Base-by-base conservation (phyloP, 2,888 invertebrate species). In the Apamea sordens region DNA sequence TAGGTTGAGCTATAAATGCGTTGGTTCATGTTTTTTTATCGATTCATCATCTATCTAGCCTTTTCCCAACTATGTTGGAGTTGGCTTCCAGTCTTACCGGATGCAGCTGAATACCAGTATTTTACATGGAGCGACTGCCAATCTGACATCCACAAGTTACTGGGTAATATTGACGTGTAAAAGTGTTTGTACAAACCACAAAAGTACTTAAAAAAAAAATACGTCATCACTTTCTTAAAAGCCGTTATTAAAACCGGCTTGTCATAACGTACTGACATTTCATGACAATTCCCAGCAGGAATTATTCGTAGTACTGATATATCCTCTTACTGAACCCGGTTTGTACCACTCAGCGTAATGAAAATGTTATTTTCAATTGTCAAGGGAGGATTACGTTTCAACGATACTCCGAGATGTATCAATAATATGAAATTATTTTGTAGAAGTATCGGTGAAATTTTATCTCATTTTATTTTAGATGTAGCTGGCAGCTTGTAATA, bases 301-400 rank as follows among this genome's bases (percentile, higher is more conserved):
- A 86, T 87, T 67, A 85, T 83, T 83, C 76, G 44, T 71, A 76
- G 74, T 70, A 76, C 78, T 77, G 87, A 88, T 86, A 89, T 90
- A 89, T 90, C 89, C 86, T 90, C 89, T 91, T 90, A 91, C 78
- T 80, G 86, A 71, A 90, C 86, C 81, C 82, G 87, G 87, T 90
- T 90, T 89, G 80, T 90, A 89, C 90, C 92, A 92, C 93, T 93
- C 90, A 89, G 76, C 89, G 89, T 93, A 92, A 93, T 93, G 93
- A 93, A 92, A 93, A 92, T 88, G 89, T 89, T 91, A 89, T 90
- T 90, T 77, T 86, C 90, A 89, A 93, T 92, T 90, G 92, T 92
- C 92, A 89, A 83, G 92, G 91, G 92, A 90, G 90, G 87, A 90
- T 91, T 89, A 87, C 85, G 87, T 93, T 92, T 89, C 90, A 86